These are phyloP conservation scores for Malurus leucopterus DNA, from an alignment of 2,797 vertebrate genomes.

Conservation along the genomic window DNA sequence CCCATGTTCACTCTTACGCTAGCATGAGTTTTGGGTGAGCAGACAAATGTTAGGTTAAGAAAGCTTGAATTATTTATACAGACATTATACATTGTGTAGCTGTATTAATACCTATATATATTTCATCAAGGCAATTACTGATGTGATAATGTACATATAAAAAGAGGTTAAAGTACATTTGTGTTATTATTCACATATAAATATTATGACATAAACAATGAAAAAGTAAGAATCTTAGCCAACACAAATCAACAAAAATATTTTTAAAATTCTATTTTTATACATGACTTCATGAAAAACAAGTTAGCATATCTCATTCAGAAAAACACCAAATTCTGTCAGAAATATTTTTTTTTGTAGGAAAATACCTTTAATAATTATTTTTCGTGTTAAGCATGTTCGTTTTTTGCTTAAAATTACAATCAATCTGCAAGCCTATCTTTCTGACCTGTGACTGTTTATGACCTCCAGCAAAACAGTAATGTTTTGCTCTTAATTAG, in stretches of 20 bases:
- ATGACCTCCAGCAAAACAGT: background rate
- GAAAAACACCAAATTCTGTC: background rate
- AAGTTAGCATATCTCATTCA: background rate
- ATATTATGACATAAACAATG: background rate
- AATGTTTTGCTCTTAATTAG: background rate
- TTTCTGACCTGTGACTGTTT: background rate
- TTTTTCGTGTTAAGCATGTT: background rate
- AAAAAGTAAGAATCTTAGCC: background rate
- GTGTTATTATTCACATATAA: background rate
- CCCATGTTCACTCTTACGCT: background rate
- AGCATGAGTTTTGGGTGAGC: background rate
- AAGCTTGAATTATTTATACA: slow-evolving; percentile 33
- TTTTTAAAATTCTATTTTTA: background rate
- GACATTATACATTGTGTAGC: slow-evolving; percentile 18
- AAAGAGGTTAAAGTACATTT: background rate
- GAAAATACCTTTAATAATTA: background rate
- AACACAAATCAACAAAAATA: background rate
- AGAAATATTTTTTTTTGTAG: background rate
- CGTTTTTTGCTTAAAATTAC: background rate
- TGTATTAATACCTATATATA: slow-evolving; percentile 25
- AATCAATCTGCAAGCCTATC: background rate
- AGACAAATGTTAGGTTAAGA: background rate
- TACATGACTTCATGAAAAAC: background rate
- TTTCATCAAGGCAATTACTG: background rate
- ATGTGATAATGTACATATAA: background rate